These are phyloP conservation scores for Drosophila guanche DNA, from an alignment of 1,140 invertebrate genomes.

Conservation along the genomic window DNA sequence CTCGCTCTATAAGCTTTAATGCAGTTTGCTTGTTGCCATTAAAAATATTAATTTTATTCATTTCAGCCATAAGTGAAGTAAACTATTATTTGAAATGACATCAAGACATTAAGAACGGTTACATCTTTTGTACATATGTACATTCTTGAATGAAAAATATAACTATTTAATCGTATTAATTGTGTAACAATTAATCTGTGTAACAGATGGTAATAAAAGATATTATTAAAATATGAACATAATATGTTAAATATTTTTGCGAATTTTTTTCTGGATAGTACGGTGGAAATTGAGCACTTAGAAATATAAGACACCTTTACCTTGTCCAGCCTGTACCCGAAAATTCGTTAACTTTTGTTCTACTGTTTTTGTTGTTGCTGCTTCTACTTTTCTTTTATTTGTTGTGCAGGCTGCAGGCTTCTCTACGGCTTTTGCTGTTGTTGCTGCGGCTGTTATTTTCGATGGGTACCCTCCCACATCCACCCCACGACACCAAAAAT, in stretches of 20 bases:
- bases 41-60: not conserved
- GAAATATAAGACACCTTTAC: not conserved
- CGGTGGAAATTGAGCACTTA: too few species aligned
- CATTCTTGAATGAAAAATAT: too few species aligned
- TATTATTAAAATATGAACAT: too few species aligned
- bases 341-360: slow-evolving; percentile 3
- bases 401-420: not conserved
- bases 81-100: too few species aligned
- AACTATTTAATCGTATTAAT: too few species aligned
- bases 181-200: too few species aligned
- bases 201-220: too few species aligned
- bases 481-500: slow-evolving; percentile 23
- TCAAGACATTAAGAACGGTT: too few species aligned
- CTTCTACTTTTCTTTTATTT: not conserved
- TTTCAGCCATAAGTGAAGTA: too few species aligned
- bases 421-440: slow-evolving; percentile 10
- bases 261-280: too few species aligned
- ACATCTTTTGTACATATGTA: too few species aligned
- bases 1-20: slow-evolving; percentile 19
- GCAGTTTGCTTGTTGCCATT: slow-evolving; percentile 45
- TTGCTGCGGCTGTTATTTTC: slow-evolving; percentile 12
- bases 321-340: slow-evolving; percentile 12
- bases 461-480: not conserved
- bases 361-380: not conserved
- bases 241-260: too few species aligned